Base-by-base conservation (phyloP, 30 jellyfish, hydroid and myxozoan species). In the Clytia hemisphaerica region DNA sequence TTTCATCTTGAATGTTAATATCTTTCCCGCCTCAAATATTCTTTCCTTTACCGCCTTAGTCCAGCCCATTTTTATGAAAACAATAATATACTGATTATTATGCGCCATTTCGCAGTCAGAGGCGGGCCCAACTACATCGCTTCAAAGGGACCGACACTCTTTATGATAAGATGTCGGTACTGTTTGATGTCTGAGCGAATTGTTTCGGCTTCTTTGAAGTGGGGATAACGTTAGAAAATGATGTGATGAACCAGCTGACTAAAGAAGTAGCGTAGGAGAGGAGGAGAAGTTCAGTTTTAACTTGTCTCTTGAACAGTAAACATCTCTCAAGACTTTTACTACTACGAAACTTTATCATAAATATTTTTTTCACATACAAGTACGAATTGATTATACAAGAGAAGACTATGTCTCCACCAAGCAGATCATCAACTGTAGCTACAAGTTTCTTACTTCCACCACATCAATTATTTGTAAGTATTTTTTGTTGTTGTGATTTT, bases 21-120 rank as follows among this genome's bases (percentile, higher is more conserved):
- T 79, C 94, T 89, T 89, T 89, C 94, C 98, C 98, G 93, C 98
- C 98, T 77, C 59, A 80, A 73, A 80, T 77, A 80, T 80, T 89
- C 95, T 75, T 66, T 75, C 75, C 93, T 61, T 80, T 76, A 89
- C 98, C 98, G 98, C 98, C 98, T 93, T 63, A 76, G 92, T 80
- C 98, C 98, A 93, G 84, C 98, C 98, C 95, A 80, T 79, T 89
- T 84, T 73, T 72, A 78, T 68, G 63, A 40, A 79, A 69, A 93
- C 93, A 93, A 76, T 71, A 67, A 93, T 81, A 72, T 75, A 71
- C 94, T 93, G 93, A 89, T 80, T 82, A 82, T 60, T 83, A 93
- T 92, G 98, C 98, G 98, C 98, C 98, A 89, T 63, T 73, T 82
- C 98, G 86, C 98, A 70, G 94, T 81, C 86, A 73, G 91, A 91